Percentiles rank a stretch among this genome's conserved stretches.
These are phyloP conservation scores for Crenichthys baileyi DNA, from an alignment of 2,797 vertebrate species.

Conservation along the genomic window DNA sequence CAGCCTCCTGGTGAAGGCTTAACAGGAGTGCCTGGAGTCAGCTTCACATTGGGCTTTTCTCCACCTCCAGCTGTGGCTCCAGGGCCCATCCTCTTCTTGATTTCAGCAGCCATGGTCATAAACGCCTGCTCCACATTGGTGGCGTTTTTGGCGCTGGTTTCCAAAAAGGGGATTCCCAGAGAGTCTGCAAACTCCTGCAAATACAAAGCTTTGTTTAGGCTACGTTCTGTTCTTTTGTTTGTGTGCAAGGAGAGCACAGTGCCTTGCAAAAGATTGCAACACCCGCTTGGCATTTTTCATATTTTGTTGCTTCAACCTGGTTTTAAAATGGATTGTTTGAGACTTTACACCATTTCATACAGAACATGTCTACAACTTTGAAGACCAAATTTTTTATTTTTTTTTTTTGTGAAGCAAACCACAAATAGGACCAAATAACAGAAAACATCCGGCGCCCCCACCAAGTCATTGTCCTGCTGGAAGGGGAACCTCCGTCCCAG, in stretches of 20 bases:
- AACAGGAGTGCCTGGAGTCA: conserved; percentile 94
- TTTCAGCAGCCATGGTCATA: conserved; percentile 99
- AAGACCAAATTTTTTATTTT: no score
- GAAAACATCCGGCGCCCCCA: no score
- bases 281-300: no score
- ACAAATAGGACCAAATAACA: no score
- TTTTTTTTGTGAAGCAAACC: no score
- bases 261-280: no score
- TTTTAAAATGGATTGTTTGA: no score
- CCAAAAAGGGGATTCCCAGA: conserved; percentile 97
- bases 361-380: no score
- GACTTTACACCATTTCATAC: no score
- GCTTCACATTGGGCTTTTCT: conserved; percentile 96
- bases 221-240: neutral
- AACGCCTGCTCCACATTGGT: conserved; percentile 99
- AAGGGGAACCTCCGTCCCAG: no score
- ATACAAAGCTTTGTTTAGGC: neutral
- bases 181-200: conserved; percentile 97
- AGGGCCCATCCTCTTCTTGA: conserved; percentile 98
- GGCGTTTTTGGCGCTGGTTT: conserved; percentile 98
- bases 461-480: no score
- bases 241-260: neutral
- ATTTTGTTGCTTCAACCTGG: no score
- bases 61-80: conserved; percentile 93
- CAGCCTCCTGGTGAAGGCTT: conserved; percentile 96